Conservation (phyloP, 1,140 invertebrate genomes). For the Caenorhabditis tropicalis region DNA sequence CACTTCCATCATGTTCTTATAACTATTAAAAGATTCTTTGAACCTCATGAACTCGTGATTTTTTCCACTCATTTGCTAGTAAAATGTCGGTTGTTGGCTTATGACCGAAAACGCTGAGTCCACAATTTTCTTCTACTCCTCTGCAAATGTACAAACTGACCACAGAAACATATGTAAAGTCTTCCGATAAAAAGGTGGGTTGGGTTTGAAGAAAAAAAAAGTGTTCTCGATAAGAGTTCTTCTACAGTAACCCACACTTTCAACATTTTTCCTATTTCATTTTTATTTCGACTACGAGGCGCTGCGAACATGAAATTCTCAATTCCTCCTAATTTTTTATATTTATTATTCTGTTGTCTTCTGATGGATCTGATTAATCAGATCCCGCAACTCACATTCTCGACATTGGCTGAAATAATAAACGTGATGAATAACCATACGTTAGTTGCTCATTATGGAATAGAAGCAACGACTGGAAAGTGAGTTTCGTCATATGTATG, state of each 20-base stretch:
- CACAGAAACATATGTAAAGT: neutral
- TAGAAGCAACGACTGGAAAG: neutral
- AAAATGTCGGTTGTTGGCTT: neutral
- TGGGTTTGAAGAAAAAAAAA: neutral
- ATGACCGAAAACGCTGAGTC: conserved; percentile 23
- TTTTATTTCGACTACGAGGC: neutral
- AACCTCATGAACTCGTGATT: conserved; percentile 7
- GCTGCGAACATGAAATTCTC: neutral
- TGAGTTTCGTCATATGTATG: no score
- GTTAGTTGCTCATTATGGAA: neutral
- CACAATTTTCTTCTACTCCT: neutral
- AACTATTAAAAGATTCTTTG: neutral
- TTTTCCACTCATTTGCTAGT: neutral
- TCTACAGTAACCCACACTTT: neutral
- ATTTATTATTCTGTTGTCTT: neutral
- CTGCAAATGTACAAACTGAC: neutral
- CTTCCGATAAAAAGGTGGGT: neutral
- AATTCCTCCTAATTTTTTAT: neutral
- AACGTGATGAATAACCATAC: conserved; percentile 16
- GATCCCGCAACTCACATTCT: neutral
- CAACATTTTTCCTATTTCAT: neutral
- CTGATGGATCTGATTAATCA: neutral
- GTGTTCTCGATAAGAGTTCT: conserved; percentile 15
- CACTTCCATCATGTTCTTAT: neutral
- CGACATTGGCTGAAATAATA: conserved; percentile 1